A percentile compares a stretch with the other conserved stretches of the same genome.
Conservation (phyloP, 2,113 vertebrate species). For the Chionomys nivalis region DNA sequence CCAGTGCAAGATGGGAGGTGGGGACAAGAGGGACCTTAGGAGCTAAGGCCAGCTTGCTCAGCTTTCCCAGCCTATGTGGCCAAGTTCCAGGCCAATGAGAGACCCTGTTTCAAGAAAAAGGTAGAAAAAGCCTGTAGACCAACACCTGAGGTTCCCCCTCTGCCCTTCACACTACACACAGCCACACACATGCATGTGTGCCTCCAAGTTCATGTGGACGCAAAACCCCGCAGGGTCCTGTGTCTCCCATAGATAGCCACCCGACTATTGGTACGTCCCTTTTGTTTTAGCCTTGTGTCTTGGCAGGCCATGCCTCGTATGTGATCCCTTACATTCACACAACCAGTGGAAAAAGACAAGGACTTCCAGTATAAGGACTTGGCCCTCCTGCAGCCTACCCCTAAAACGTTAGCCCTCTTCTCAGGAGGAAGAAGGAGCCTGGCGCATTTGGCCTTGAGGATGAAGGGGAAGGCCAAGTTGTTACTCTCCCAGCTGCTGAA, state of each 20-base stretch:
- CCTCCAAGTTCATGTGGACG: neutral
- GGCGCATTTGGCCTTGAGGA: neutral
- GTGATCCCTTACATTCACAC: neutral
- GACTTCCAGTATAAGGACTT: neutral
- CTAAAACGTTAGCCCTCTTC: neutral
- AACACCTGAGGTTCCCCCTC: neutral
- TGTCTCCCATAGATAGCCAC: neutral
- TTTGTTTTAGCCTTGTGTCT: slow-evolving; percentile 5
- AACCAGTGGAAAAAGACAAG: neutral
- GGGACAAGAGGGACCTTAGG: neutral
- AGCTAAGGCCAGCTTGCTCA: neutral
- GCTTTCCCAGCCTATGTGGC: no score
- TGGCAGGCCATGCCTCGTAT: neutral
- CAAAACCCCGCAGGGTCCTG: neutral
- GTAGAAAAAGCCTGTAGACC: neutral
- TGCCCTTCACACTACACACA: no score
- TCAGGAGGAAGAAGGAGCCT: neutral
- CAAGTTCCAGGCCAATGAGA: neutral
- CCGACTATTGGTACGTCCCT: neutral
- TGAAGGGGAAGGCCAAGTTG: neutral
- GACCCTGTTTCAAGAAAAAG: neutral
- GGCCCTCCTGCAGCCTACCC: neutral
- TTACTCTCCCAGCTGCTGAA: neutral
- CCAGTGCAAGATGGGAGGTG: neutral
- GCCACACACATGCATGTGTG: neutral